These are phyloP conservation scores for Drosophila ochracea DNA, from an alignment of 2,888 invertebrate genomes.

Conservation along the genomic window DNA sequence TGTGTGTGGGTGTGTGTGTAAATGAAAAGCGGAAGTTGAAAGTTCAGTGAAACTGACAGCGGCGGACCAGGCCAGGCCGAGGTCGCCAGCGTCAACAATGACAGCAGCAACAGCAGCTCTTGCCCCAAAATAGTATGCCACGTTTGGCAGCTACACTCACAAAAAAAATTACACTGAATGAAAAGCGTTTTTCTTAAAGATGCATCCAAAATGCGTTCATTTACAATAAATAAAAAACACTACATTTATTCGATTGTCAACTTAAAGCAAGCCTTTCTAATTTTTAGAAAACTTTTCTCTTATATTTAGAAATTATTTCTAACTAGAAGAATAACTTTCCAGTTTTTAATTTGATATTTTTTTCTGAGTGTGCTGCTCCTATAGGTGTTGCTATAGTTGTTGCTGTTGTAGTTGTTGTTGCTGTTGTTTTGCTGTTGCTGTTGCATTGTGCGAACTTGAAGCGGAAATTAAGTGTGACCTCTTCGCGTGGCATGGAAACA, in stretches of 20 bases:
- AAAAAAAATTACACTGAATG: background rate
- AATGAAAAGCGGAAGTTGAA: slow-evolving; percentile 79
- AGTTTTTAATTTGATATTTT: background rate
- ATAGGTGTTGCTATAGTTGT: background rate
- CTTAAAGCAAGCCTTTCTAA: background rate
- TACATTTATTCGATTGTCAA: background rate
- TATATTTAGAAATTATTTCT: background rate
- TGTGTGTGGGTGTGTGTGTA: slow-evolving; percentile 51
- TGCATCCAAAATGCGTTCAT: background rate
- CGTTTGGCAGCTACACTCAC: slow-evolving; percentile 14
- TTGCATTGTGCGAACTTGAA: slow-evolving; percentile 65
- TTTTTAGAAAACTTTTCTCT: background rate
- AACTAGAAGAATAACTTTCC: background rate
- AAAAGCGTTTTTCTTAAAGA: background rate
- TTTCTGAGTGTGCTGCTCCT: background rate
- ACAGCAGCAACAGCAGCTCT: slow-evolving; percentile 42
- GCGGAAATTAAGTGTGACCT: slow-evolving; percentile 81
- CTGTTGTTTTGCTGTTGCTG: slow-evolving; percentile 13
- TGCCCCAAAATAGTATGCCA: slow-evolving; percentile 72
- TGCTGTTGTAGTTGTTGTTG: slow-evolving; percentile 12
- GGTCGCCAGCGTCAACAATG: slow-evolving; percentile 73
- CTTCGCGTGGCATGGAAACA: slow-evolving; percentile 70
- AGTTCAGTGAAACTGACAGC: slow-evolving; percentile 74
- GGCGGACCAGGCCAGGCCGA: slow-evolving; percentile 55
- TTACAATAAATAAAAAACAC: background rate